Conservation (phyloP, 2,888 invertebrate genomes). For the Drosophila maculinotata region DNA sequence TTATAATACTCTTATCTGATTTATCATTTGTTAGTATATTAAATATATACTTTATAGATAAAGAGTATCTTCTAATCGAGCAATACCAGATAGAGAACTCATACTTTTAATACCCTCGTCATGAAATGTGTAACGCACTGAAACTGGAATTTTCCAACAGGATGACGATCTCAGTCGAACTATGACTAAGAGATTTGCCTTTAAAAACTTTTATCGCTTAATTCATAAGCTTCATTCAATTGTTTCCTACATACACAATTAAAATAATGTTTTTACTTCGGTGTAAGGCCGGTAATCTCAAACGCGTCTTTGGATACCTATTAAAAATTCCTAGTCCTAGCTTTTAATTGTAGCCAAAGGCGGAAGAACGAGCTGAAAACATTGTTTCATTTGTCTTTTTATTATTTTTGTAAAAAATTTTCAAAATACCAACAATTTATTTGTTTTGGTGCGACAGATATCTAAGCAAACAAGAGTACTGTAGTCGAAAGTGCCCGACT, state of each 20-base stretch:
- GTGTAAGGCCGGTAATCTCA: background rate
- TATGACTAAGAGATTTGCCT: background rate
- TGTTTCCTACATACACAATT: background rate
- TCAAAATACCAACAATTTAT: too few species aligned
- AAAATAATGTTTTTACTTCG: background rate
- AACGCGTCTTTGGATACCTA: background rate
- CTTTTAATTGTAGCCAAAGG: too few species aligned
- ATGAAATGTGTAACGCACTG: background rate
- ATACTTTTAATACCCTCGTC: background rate
- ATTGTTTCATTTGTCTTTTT: too few species aligned
- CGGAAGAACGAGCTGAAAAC: too few species aligned
- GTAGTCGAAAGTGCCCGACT: too few species aligned
- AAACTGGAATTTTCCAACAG: conserved; percentile 2
- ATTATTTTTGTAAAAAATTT: too few species aligned
- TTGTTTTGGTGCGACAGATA: too few species aligned
- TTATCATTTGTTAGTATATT: background rate
- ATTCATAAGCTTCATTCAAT: conserved; percentile 12
- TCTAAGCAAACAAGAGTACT: too few species aligned
- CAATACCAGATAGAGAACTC: background rate
- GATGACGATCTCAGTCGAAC: background rate
- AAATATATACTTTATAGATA: background rate
- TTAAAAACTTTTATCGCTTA: background rate
- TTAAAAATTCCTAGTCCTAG: too few species aligned
- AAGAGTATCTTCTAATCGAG: background rate
- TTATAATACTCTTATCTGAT: background rate